Conservation (phyloP, 2,888 invertebrate species). For the Drosophila diplacantha region DNA sequence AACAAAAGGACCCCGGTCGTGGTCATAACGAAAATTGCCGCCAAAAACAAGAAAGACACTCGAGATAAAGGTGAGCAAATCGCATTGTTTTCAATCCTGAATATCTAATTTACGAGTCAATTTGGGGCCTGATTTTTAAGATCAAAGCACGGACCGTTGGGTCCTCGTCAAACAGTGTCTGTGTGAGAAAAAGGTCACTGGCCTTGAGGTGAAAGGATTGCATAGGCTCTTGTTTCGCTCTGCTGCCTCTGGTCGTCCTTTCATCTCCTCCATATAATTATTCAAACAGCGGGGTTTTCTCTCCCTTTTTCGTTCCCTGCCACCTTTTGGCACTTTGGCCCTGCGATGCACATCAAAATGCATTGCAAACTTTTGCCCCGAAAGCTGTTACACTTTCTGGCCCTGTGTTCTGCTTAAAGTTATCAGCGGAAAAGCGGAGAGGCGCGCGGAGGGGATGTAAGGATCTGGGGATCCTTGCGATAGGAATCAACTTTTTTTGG, state of each 20-base stretch:
- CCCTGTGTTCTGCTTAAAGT: constrained; percentile 50
- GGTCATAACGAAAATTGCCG: constrained; percentile 40
- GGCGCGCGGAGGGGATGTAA: background rate
- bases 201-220: constrained; percentile 36
- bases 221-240: constrained; percentile 23
- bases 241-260: constrained; percentile 16
- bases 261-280: constrained; percentile 35
- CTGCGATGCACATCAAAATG: constrained; percentile 64
- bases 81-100: constrained; percentile 18
- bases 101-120: constrained; percentile 19
- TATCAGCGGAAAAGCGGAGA: constrained; percentile 27
- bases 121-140: constrained; percentile 13
- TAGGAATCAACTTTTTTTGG: constrained; percentile 26
- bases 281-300: constrained; percentile 23
- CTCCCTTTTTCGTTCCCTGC: background rate
- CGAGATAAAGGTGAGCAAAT: constrained; percentile 31
- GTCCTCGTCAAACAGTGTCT: constrained; percentile 24
- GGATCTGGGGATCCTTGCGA: background rate
- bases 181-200: constrained; percentile 18
- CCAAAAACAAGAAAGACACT: constrained; percentile 6
- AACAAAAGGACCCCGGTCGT: constrained; percentile 20
- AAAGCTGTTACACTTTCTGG: constrained; percentile 39
- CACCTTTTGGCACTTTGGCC: constrained; percentile 48
- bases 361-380: constrained; percentile 49
- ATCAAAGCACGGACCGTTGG: constrained; percentile 23